Evolutionary conservation across 1,140 invertebrate species (phyloP).

Genomic region (Penaeus japonicus): DNA sequence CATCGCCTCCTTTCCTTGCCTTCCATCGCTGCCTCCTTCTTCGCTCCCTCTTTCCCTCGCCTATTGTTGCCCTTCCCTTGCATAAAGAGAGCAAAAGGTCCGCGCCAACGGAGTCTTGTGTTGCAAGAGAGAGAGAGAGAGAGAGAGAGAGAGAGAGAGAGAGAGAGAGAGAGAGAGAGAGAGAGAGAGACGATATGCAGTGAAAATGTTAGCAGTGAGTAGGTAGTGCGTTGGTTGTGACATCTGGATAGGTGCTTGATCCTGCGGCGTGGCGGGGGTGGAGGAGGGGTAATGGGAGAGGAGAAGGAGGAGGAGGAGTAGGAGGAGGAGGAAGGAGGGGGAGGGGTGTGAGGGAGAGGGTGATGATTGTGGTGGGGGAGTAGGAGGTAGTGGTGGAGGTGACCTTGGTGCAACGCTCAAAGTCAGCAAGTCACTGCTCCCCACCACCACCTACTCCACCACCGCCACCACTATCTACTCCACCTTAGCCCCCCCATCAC

Average conservation of each 20-base stretch:
- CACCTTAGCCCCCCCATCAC: background rate
- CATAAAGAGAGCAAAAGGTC: background rate
- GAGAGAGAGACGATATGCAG: no score
- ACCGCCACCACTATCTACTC: slow-evolving; percentile 11
- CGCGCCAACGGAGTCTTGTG: slow-evolving; percentile 40
- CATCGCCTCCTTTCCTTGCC: background rate
- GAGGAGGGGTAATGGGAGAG: no score
- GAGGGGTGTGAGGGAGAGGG: background rate
- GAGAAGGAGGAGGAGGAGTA: no score
- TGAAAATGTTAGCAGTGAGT: no score
- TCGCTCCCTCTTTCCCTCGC: background rate
- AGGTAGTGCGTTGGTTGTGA: no score
- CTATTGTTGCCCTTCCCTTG: background rate
- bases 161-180: no score
- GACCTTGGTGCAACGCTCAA: slow-evolving; percentile 52
- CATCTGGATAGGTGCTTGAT: no score
- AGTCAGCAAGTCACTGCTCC: slow-evolving; percentile 57
- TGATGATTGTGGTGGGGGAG: slow-evolving; percentile 19
- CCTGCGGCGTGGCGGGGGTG: no score
- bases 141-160: no score
- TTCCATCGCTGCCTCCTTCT: background rate
- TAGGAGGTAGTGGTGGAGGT: slow-evolving; percentile 28
- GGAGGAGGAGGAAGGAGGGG: background rate
- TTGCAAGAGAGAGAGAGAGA: no score
- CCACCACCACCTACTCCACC: background rate